These are phyloP conservation scores for Drosophila bunnanda DNA, from an alignment of 2,888 invertebrate genomes.

Conservation along the genomic window DNA sequence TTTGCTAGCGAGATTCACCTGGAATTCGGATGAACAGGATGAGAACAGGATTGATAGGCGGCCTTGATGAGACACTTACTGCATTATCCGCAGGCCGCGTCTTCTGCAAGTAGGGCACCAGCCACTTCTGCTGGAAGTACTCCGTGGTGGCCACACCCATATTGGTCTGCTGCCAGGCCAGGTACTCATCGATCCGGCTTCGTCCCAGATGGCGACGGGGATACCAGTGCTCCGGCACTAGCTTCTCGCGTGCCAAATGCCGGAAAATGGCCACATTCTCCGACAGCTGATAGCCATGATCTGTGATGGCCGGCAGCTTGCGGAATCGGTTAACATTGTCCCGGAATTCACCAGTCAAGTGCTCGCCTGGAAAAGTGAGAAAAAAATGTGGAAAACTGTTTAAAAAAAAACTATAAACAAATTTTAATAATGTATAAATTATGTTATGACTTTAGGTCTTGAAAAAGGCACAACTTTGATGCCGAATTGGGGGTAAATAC, in stretches of 20 bases:
- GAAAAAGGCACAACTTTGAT: too few species aligned
- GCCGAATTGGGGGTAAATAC: too few species aligned
- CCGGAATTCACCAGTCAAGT: slow-evolving; percentile 87
- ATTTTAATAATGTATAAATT: too few species aligned
- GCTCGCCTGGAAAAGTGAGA: slow-evolving; percentile 87
- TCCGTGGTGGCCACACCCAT: slow-evolving; percentile 86
- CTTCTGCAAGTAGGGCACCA: slow-evolving; percentile 86
- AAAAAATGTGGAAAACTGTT: too few species aligned
- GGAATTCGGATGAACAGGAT: background rate
- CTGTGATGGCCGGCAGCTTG: slow-evolving; percentile 88
- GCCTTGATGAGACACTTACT: slow-evolving; percentile 66
- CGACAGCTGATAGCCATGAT: slow-evolving; percentile 88
- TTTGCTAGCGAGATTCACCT: slow-evolving; percentile 78
- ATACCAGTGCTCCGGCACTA: slow-evolving; percentile 88
- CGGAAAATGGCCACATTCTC: slow-evolving; percentile 90
- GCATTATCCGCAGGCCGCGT: slow-evolving; percentile 84
- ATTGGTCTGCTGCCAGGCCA: slow-evolving; percentile 91
- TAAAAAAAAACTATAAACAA: too few species aligned
- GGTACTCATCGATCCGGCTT: slow-evolving; percentile 89
- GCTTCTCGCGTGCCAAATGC: slow-evolving; percentile 87
- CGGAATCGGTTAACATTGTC: slow-evolving; percentile 87
- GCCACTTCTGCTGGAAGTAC: slow-evolving; percentile 87
- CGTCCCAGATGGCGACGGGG: slow-evolving; percentile 87
- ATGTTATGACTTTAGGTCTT: too few species aligned
- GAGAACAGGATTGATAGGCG: background rate